phyloP scores from a whole-genome alignment of 2,797 vertebrate species.

The Pelodytes ibericus region DNA sequence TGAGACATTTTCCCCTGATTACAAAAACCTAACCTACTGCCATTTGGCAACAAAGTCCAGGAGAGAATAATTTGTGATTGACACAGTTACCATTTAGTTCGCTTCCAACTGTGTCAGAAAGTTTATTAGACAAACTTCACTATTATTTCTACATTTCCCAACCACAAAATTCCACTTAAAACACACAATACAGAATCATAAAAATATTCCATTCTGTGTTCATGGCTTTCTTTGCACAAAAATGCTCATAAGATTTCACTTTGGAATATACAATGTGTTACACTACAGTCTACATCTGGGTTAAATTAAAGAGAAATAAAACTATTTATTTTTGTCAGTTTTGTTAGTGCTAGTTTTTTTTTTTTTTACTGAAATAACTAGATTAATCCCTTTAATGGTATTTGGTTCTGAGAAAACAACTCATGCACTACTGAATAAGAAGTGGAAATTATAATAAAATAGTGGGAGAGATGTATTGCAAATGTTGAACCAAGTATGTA shows the following conservation, averaged over 20 bases:
- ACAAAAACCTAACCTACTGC: conserved; percentile 34
- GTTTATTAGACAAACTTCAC: conserved; percentile 11
- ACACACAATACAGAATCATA: neutral
- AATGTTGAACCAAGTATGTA: too few species aligned
- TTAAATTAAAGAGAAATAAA: neutral
- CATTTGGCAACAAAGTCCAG: conserved; percentile 45
- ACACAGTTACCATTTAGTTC: conserved; percentile 41
- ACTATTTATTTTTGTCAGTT: neutral
- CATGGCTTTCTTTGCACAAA: conserved; percentile 18
- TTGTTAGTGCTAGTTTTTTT: too few species aligned
- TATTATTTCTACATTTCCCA: conserved; percentile 22
- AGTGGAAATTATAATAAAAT: too few species aligned
- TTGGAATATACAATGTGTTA: neutral
- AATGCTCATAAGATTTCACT: neutral
- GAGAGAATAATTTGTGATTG: conserved; percentile 48
- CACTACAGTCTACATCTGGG: neutral
- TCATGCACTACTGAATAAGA: too few species aligned
- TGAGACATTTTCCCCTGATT: conserved; percentile 39
- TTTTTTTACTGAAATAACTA: too few species aligned
- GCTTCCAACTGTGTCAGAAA: conserved; percentile 29
- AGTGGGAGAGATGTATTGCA: too few species aligned
- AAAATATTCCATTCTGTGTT: conserved; percentile 5
- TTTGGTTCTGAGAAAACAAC: too few species aligned
- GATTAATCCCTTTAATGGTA: too few species aligned
- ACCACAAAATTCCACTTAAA: conserved; percentile 6